These are phyloP conservation scores for Heliconius nattereri DNA, from an alignment of 1,140 invertebrate genomes.

Conservation along the genomic window DNA sequence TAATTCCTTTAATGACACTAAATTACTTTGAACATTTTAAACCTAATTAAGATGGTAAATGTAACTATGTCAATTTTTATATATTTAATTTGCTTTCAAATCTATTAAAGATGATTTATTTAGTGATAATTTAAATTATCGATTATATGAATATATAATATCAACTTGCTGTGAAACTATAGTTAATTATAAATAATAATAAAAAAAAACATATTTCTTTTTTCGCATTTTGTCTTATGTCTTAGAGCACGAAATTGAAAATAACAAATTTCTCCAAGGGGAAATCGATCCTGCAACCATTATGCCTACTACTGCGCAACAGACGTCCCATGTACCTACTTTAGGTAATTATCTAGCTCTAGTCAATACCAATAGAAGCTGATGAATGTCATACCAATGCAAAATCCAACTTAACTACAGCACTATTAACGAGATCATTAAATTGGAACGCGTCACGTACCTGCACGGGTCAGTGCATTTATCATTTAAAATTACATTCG, in stretches of 20 bases:
- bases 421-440: slow-evolving; percentile 16
- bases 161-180: neutral
- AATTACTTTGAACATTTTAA: neutral
- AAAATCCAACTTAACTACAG: slow-evolving; percentile 15
- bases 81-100: neutral
- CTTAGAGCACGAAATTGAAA: too few species aligned
- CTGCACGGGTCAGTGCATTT: slow-evolving; percentile 36
- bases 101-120: neutral
- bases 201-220: too few species aligned
- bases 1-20: neutral
- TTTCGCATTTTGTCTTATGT: too few species aligned
- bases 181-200: too few species aligned
- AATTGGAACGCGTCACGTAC: slow-evolving; percentile 30
- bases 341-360: neutral
- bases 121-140: neutral
- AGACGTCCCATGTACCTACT: neutral
- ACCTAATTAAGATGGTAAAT: neutral
- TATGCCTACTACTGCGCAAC: too few species aligned
- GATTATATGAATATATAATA: neutral
- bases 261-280: too few species aligned
- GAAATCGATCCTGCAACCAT: too few species aligned
- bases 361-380: neutral
- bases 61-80: slow-evolving; percentile 9
- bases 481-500: slow-evolving; percentile 44
- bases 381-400: neutral